phyloP scores from a whole-genome alignment of 2,888 invertebrate genomes.

The Caenorhabditis plicata region DNA sequence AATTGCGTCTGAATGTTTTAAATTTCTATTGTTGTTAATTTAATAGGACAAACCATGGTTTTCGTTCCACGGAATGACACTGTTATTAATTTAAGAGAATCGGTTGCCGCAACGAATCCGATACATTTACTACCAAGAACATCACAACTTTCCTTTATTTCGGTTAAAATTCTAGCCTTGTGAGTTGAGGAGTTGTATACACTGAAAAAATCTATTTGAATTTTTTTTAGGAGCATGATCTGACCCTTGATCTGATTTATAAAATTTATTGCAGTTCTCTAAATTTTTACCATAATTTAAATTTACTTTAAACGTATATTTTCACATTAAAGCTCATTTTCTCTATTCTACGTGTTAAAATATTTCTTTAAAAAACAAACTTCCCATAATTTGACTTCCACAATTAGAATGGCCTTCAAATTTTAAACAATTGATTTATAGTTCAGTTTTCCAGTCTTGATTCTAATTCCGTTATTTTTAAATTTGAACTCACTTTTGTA shows the following conservation, averaged over 20 bases:
- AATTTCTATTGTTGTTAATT: not conserved
- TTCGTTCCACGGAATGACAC: conserved; percentile 17
- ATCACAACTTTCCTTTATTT: conserved; percentile 10
- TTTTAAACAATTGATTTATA: not conserved
- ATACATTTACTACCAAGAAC: conserved; percentile 15
- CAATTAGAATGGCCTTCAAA: too few relatives aligned
- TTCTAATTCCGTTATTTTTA: not conserved
- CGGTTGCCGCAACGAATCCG: conserved; percentile 13
- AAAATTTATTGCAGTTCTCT: too few relatives aligned
- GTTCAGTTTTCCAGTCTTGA: not conserved
- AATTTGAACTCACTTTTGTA: conserved; percentile 9
- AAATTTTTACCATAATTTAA: too few relatives aligned
- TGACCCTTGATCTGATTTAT: too few relatives aligned
- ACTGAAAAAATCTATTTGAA: too few relatives aligned
- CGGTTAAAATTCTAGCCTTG: conserved; percentile 8
- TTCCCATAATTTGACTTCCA: not conserved
- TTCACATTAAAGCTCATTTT: too few relatives aligned
- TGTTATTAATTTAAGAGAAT: too few relatives aligned
- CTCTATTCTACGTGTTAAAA: not conserved
- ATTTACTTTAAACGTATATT: too few relatives aligned
- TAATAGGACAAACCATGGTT: conserved; percentile 1
- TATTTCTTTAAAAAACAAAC: not conserved
- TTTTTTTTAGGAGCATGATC: too few relatives aligned
- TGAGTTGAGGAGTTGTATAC: too few relatives aligned
- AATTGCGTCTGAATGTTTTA: conserved; percentile 8